These are phyloP conservation scores for Stegophylla sp. DNA, from an alignment of 2,888 invertebrate species.

Conservation along the genomic window DNA sequence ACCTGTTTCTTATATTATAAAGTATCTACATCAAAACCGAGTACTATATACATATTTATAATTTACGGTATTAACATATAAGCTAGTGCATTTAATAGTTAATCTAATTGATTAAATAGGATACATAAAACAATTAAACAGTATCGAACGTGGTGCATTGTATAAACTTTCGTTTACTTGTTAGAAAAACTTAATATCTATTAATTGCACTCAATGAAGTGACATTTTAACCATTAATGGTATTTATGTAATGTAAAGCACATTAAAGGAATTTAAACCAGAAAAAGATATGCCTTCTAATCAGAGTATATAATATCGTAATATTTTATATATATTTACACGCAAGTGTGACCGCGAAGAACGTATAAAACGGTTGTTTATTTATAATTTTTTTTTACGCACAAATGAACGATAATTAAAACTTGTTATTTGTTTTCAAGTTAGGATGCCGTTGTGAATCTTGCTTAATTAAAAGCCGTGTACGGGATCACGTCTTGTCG, in stretches of 20 bases:
- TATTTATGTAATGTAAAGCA: too few relatives aligned
- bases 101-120: slow-evolving; percentile 30
- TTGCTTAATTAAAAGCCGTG: slow-evolving; percentile 42
- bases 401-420: slow-evolving; percentile 14
- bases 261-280: too few relatives aligned
- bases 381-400: too few relatives aligned
- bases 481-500: slow-evolving; percentile 30
- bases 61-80: background rate
- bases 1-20: slow-evolving; percentile 46
- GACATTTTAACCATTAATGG: too few relatives aligned
- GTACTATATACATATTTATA: background rate
- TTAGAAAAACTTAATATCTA: background rate
- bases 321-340: too few relatives aligned
- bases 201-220: background rate
- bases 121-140: slow-evolving; percentile 32
- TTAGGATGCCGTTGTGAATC: background rate
- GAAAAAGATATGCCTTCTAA: too few relatives aligned
- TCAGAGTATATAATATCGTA: too few relatives aligned
- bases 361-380: too few relatives aligned
- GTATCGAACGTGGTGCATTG: background rate
- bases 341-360: too few relatives aligned
- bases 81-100: slow-evolving; percentile 10
- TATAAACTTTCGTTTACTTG: background rate
- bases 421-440: slow-evolving; percentile 4
- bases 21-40: background rate